Evolutionary conservation across 2,113 vertebrate species (phyloP).

Genomic region (Xiphophorus hellerii): DNA sequence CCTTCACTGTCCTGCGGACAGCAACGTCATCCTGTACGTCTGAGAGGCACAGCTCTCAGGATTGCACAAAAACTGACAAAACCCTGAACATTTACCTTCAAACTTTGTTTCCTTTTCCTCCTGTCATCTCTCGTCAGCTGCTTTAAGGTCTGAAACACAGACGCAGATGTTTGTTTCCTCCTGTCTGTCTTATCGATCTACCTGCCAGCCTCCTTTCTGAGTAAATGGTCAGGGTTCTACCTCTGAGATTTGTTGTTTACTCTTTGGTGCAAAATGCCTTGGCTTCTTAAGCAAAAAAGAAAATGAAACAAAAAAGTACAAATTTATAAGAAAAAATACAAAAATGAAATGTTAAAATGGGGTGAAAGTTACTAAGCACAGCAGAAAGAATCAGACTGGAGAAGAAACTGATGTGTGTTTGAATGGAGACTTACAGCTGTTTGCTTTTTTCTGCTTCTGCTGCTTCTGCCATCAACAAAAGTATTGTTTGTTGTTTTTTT

Average conservation of each 20-base stretch:
- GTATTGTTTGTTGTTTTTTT: conserved; percentile 58
- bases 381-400: conserved; percentile 24
- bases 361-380: conserved; percentile 70
- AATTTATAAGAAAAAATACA: conserved; percentile 54
- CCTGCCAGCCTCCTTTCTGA: conserved; percentile 65
- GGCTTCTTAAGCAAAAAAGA: conserved; percentile 78
- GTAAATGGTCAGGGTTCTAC: conserved; percentile 78
- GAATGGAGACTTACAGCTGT: conserved; percentile 62
- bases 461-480: conserved; percentile 49
- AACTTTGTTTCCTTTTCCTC: conserved; percentile 3
- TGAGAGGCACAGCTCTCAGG: conserved; percentile 66
- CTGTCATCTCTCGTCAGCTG: conserved; percentile 30
- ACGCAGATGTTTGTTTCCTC: conserved; percentile 42
- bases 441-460: conserved; percentile 62
- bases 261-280: conserved; percentile 80
- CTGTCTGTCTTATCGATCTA: conserved; percentile 61
- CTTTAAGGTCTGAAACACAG: conserved; percentile 50
- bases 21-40: conserved; percentile 79
- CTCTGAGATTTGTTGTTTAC: conserved; percentile 81
- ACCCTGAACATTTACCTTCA: conserved; percentile 4
- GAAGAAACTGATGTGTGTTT: conserved; percentile 30
- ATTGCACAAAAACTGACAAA: conserved; percentile 52
- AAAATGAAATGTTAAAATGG: conserved; percentile 46
- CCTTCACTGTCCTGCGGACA: conserved; percentile 79
- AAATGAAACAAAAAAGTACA: conserved; percentile 24